Conservation (phyloP, 2,113 vertebrate genomes). For the Felis chaus region DNA sequence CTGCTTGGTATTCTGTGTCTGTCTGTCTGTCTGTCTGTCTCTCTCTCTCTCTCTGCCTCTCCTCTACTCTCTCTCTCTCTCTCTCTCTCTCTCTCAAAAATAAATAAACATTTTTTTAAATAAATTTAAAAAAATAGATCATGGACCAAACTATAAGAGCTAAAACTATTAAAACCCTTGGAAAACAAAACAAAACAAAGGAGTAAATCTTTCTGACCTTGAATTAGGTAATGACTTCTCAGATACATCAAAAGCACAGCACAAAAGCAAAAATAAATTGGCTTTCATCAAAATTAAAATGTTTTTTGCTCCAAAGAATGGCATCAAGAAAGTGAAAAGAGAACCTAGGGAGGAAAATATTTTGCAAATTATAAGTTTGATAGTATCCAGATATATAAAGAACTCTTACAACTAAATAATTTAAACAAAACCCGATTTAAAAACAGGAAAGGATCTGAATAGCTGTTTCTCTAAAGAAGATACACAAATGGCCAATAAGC, state of each 20-base stretch:
- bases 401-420: not conserved
- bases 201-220: not conserved
- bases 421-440: not conserved
- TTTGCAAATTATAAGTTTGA: not conserved
- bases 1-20: no score
- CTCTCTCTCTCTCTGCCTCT: no score
- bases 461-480: not conserved
- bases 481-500: not conserved
- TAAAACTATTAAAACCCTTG: not conserved
- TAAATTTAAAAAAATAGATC: not conserved
- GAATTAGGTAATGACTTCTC: not conserved
- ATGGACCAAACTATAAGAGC: not conserved
- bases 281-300: not conserved
- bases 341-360: not conserved
- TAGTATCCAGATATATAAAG: not conserved
- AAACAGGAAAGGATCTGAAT: not conserved
- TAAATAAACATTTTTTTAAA: no score
- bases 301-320: not conserved
- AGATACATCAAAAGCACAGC: not conserved
- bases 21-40: no score
- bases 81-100: no score
- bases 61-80: no score
- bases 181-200: not conserved
- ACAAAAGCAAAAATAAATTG: not conserved
- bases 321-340: not conserved